Conservation (phyloP, 2,888 invertebrate species). For the Heteromyza rotundicornis region DNA sequence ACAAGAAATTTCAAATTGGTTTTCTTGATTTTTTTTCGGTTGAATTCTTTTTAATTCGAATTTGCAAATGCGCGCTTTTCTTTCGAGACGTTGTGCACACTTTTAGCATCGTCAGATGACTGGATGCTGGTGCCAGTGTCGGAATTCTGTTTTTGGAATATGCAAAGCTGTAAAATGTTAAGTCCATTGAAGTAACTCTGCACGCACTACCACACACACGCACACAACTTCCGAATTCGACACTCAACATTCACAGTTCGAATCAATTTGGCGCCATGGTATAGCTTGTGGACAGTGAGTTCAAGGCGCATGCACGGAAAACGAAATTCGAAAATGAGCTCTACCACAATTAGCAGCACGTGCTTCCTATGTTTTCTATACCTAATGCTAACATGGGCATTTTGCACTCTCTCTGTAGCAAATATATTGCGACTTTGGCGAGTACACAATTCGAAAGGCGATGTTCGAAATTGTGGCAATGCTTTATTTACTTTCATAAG, state of each 20-base stretch:
- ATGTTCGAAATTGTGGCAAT: too few relatives aligned
- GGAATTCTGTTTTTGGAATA: slow-evolving; percentile 29
- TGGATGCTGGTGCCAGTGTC: slow-evolving; percentile 24
- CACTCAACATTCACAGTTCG: not conserved
- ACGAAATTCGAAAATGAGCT: slow-evolving; percentile 1
- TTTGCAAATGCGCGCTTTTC: slow-evolving; percentile 5
- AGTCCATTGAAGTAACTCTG: too few relatives aligned
- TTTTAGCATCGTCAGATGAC: slow-evolving; percentile 50
- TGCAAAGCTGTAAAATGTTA: too few relatives aligned
- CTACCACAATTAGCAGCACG: not conserved
- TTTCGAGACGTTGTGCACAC: slow-evolving; percentile 43
- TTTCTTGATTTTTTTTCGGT: not conserved
- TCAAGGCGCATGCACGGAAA: not conserved
- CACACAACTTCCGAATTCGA: not conserved
- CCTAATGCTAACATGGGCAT: too few relatives aligned
- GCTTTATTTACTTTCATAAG: too few relatives aligned
- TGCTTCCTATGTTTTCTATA: not conserved
- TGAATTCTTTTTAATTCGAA: not conserved
- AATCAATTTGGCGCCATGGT: not conserved
- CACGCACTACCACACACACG: not conserved
- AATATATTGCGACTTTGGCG: too few relatives aligned
- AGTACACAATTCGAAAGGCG: too few relatives aligned
- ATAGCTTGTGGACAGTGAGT: not conserved
- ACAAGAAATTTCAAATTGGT: too few relatives aligned
- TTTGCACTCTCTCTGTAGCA: too few relatives aligned